Percentiles rank a stretch among this genome's conserved stretches.
Evolutionary conservation across 2,797 vertebrate genomes (phyloP).

Genomic region (Pipistrellus pipistrellus): DNA sequence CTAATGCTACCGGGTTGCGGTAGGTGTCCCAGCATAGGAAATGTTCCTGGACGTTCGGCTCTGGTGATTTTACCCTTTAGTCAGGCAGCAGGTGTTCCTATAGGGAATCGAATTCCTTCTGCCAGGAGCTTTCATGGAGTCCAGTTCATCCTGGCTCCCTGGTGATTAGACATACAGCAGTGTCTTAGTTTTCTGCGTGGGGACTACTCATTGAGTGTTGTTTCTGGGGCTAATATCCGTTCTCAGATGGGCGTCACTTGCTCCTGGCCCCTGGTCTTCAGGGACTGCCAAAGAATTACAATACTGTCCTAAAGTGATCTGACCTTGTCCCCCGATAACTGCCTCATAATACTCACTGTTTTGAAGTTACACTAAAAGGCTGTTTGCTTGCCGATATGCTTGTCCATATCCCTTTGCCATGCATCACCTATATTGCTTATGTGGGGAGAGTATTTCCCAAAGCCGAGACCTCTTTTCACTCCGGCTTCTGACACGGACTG

Average conservation of each 20-base stretch:
- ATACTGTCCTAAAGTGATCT: not conserved
- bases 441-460: not conserved
- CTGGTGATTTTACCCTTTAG: not conserved
- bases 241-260: not conserved
- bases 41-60: not conserved
- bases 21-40: not conserved
- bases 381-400: not conserved
- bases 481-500: not conserved
- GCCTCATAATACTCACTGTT: not conserved
- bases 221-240: not conserved
- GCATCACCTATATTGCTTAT: not conserved
- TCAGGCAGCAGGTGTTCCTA: not conserved
- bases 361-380: not conserved
- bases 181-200: not conserved
- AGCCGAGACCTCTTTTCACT: not conserved
- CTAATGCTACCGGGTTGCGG: not conserved
- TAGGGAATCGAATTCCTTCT: constrained; percentile 31
- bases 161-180: not conserved
- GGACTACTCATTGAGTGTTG: not conserved
- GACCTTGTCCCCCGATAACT: not conserved
- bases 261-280: not conserved
- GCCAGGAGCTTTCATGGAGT: not conserved
- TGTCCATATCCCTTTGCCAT: not conserved
- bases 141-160: not conserved
- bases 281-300: not conserved